Evolutionary conservation across 1,140 invertebrate genomes (phyloP), one percentile per base, ranked within the genome.

Genomic region (Aricia agestis): DNA sequence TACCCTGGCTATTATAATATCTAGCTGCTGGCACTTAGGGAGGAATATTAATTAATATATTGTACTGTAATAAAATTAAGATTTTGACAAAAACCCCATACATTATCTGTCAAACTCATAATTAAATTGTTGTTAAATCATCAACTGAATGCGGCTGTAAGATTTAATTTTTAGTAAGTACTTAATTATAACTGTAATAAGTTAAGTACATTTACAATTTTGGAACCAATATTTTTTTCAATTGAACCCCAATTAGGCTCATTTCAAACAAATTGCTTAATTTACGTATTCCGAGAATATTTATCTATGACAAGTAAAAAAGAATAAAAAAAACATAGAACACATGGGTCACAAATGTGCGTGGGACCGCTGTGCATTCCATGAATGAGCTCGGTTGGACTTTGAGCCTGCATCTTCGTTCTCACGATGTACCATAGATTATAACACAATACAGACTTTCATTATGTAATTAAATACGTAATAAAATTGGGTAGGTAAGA

Each of bases 261-360:
- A 15, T 52, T 52, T 15, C 13, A 52, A 52, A 58, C 57, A 72
- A 41, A 52, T 52, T 67, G 32, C 32, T 36, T 15, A 19, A n/a
- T 36, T 68, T 61, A 67, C 18, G 66, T 42, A 61, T 17, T 17
- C 42, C 61, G 59, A 31, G 31, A 72, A 69, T 41, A 69, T 9
- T 63, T 63, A 63, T 63, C 59, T 63, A 67, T 67, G 66, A 36
- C 41, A 13, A 17, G 10, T 69, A 69, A 69, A 69, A 25, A 69
- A 59, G 68, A 57, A 57, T 68, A 31, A 68, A 57, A 69, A 63
- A 63, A 36, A 69, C 45, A 36, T 59, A 41, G 66, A 80, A 82
- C 85, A 89, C 77, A 85, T 90, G 87, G 79, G 74, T 69, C 80
- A 77, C 87, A 90, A 84, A 84, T 90, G 85, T 82, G 84, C 84